These are phyloP conservation scores for Pseudotriccus pelzelni DNA, from an alignment of 2,797 vertebrate species.

Conservation along the genomic window DNA sequence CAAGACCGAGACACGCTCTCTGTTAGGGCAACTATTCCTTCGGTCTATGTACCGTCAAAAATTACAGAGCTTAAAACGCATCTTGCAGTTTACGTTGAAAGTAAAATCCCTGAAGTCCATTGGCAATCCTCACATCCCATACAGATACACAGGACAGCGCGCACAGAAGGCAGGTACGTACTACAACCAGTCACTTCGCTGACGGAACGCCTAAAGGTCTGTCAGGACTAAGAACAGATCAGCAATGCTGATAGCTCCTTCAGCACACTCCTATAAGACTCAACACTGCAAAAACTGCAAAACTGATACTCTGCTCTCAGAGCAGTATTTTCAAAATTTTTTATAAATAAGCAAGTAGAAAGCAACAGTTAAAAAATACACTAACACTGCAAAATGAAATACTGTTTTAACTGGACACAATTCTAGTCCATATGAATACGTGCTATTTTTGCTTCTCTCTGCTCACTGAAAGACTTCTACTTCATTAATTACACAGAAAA, in stretches of 20 bases:
- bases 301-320: background rate
- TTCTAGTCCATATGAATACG: background rate
- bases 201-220: background rate
- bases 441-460: background rate
- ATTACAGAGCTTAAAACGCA: background rate
- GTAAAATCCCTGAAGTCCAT: background rate
- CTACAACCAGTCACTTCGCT: background rate
- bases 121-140: background rate
- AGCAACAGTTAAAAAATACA: background rate
- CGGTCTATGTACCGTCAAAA: background rate
- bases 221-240: background rate
- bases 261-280: background rate
- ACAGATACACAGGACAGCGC: background rate
- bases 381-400: background rate
- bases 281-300: background rate
- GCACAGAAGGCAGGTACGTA: background rate
- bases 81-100: background rate
- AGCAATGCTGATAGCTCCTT: background rate
- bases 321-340: background rate
- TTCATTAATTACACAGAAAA: background rate
- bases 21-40: background rate
- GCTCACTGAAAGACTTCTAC: background rate
- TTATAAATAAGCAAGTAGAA: background rate
- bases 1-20: accelerated
- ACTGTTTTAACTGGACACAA: background rate